Evolutionary conservation across 2,113 vertebrate species (phyloP).

Genomic region (Sinosuthora webbiana): DNA sequence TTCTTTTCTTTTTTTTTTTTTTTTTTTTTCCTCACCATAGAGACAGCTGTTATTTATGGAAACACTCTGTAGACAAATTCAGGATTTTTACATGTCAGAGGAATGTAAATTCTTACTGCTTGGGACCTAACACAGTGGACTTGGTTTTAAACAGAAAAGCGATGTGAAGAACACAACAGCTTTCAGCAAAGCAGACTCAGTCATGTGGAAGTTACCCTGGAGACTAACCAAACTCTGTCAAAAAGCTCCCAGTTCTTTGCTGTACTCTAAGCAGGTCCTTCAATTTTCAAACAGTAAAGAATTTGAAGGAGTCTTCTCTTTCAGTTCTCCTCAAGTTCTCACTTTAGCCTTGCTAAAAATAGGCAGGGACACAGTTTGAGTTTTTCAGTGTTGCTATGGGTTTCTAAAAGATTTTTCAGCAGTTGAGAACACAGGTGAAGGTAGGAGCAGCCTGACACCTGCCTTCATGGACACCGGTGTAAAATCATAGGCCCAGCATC

Average conservation of each 20-base stretch:
- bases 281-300: slow-evolving; percentile 17
- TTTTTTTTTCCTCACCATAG: neutral
- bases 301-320: slow-evolving; percentile 41
- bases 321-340: slow-evolving; percentile 13
- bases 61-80: neutral
- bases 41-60: neutral
- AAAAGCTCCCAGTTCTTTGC: neutral
- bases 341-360: neutral
- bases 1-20: neutral
- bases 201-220: slow-evolving; percentile 11
- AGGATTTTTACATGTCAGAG: neutral
- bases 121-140: neutral
- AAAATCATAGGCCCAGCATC: neutral
- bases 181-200: slow-evolving; percentile 21
- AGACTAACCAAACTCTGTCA: neutral
- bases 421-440: neutral
- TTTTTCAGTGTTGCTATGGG: neutral
- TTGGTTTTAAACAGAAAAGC: neutral
- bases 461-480: neutral
- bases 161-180: neutral
- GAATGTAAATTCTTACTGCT: neutral
- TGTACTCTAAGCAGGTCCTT: slow-evolving; percentile 1
- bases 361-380: neutral
- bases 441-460: neutral
- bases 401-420: neutral